phyloP scores from a whole-genome alignment of 1,140 invertebrate species.

The Adelges cooleyi region DNA sequence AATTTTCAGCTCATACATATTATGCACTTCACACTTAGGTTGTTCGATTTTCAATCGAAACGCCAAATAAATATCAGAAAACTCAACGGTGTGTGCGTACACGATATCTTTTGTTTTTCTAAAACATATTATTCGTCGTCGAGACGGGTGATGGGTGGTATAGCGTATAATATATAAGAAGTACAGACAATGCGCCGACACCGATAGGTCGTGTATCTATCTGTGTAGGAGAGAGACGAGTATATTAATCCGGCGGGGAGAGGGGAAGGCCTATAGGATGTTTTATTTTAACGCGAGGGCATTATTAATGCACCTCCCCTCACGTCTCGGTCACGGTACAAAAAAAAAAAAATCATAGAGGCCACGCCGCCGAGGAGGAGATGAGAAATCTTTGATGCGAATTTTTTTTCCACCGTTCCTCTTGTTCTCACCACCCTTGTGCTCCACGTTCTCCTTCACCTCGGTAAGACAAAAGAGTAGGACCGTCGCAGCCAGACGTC shows the following conservation, averaged over 20 bases:
- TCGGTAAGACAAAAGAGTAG: conserved; percentile 16
- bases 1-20: too few species aligned
- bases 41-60: too few species aligned
- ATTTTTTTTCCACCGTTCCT: conserved; percentile 6
- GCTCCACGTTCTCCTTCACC: neutral
- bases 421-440: neutral
- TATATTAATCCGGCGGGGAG: conserved; percentile 1
- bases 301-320: conserved; percentile 17
- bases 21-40: too few species aligned
- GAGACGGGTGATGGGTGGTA: too few species aligned
- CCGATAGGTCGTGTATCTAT: too few species aligned
- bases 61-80: too few species aligned
- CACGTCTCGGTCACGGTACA: neutral
- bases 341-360: conserved; percentile 23
- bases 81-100: too few species aligned
- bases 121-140: too few species aligned
- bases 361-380: conserved; percentile 13
- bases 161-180: too few species aligned
- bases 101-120: too few species aligned
- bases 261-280: neutral
- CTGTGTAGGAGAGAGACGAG: neutral
- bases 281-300: conserved; percentile 23
- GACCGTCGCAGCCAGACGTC: neutral
- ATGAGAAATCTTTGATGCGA: conserved; percentile 26
- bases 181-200: too few species aligned